phyloP scores from a whole-genome alignment of 1,140 invertebrate species.

The Penaeus vannamei region DNA sequence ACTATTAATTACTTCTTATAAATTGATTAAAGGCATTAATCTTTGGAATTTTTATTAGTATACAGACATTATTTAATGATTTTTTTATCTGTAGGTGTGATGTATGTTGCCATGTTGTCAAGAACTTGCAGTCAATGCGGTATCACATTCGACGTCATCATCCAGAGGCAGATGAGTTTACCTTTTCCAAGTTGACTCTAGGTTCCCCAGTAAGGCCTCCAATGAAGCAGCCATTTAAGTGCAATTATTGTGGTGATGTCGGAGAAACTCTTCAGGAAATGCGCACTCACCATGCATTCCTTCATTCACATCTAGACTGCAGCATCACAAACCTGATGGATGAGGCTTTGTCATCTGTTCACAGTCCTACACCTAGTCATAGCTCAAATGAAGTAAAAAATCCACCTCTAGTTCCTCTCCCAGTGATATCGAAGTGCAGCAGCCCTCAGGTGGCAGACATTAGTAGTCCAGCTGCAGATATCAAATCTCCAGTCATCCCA shows the following conservation, averaged over 20 bases:
- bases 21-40: not conserved
- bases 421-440: constrained; percentile 15
- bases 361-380: constrained; percentile 54
- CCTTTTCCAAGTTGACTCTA: constrained; percentile 52
- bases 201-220: constrained; percentile 53
- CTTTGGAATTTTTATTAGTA: not conserved
- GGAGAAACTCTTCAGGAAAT: constrained; percentile 60
- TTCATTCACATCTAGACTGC: constrained; percentile 56
- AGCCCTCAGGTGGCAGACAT: not conserved
- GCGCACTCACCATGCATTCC: constrained; percentile 58
- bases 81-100: constrained; percentile 50
- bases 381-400: not conserved
- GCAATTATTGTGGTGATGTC: constrained; percentile 65
- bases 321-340: constrained; percentile 58
- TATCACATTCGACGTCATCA: constrained; percentile 56
- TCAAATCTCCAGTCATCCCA: not conserved
- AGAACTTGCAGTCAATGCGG: constrained; percentile 46
- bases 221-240: constrained; percentile 61
- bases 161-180: constrained; percentile 51
- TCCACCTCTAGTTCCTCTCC: not conserved
- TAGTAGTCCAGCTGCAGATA: not conserved
- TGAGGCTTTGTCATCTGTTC: constrained; percentile 61
- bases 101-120: constrained; percentile 61
- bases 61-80: not conserved
- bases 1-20: no score